A percentile compares a stretch with the other conserved stretches of the same genome.
Evolutionary conservation across 2,113 vertebrate genomes (phyloP).

Genomic region (Indicator maculatus): DNA sequence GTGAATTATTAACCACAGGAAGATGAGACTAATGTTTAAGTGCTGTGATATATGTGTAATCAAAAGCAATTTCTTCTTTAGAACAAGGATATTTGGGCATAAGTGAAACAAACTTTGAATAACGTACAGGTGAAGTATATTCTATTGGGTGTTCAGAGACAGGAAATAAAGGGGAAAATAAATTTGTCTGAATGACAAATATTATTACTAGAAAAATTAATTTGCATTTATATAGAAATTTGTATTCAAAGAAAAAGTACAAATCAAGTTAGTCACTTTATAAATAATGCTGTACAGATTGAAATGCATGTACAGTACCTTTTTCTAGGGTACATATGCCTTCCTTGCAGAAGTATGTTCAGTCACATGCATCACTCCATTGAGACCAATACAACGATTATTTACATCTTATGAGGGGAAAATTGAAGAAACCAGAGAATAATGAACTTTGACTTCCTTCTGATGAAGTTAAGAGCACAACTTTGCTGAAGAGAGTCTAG

Average conservation of each 20-base stretch:
- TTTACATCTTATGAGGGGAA: neutral
- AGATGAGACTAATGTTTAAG: slow-evolving; percentile 82
- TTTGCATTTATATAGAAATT: slow-evolving; percentile 61
- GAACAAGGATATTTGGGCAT: slow-evolving; percentile 65
- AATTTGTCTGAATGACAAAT: slow-evolving; percentile 57
- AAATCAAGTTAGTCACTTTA: slow-evolving; percentile 43
- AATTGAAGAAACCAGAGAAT: neutral
- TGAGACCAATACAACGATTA: neutral
- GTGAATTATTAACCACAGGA: slow-evolving; percentile 81
- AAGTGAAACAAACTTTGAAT: slow-evolving; percentile 76
- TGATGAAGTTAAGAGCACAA: neutral
- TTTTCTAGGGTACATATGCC: neutral
- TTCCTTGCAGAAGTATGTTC: slow-evolving; percentile 4
- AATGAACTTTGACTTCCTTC: neutral
- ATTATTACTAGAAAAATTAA: slow-evolving; percentile 62
- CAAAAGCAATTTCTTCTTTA: slow-evolving; percentile 77
- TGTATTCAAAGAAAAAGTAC: slow-evolving; percentile 38
- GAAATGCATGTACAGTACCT: neutral
- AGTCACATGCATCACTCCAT: neutral
- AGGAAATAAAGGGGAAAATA: slow-evolving; percentile 59
- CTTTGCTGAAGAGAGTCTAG: accelerated
- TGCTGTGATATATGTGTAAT: slow-evolving; percentile 78
- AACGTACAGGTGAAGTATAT: slow-evolving; percentile 69
- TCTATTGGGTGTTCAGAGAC: slow-evolving; percentile 41
- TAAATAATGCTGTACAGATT: slow-evolving; percentile 34